Evolutionary conservation across 2,113 vertebrate species (phyloP).

Genomic region (Eulemur rufifrons): DNA sequence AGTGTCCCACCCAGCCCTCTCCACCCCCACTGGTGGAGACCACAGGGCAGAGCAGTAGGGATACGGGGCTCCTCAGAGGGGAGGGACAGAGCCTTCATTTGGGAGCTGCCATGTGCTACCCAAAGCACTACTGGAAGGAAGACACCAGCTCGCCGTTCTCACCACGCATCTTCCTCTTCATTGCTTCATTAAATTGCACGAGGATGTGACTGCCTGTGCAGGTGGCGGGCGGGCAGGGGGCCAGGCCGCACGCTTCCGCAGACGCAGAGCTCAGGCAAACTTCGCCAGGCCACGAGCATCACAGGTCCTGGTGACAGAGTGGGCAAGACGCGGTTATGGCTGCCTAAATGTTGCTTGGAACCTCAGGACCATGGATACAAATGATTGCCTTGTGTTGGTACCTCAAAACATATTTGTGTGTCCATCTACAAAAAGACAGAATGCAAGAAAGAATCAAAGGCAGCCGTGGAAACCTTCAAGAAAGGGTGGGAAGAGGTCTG

Average conservation of each 20-base stretch:
- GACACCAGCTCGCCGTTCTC: fast-evolving
- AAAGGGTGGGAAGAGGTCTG: background rate
- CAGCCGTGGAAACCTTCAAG: slow-evolving; percentile 71
- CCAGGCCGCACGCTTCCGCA: background rate
- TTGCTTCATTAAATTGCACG: background rate
- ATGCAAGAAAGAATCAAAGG: slow-evolving; percentile 49
- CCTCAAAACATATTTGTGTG: slow-evolving; percentile 70
- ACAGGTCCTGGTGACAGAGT: slow-evolving; percentile 56
- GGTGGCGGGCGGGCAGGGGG: background rate
- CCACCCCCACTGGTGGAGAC: fast-evolving
- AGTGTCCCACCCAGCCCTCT: background rate
- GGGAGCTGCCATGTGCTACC: background rate
- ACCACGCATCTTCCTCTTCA: background rate
- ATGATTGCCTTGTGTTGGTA: slow-evolving; percentile 68
- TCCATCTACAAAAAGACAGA: slow-evolving; percentile 69
- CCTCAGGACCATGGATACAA: slow-evolving; percentile 59
- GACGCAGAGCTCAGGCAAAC: background rate
- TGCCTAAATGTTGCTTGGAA: slow-evolving; percentile 49
- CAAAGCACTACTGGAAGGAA: background rate
- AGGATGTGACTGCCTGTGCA: fast-evolving
- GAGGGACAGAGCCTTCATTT: fast-evolving
- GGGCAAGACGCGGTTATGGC: slow-evolving; percentile 22
- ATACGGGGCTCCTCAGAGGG: fast-evolving
- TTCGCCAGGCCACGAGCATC: slow-evolving; percentile 34
- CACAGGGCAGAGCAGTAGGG: background rate